Base-by-base conservation (phyloP, 1,140 invertebrate genomes). In the Whitmania pigra region DNA sequence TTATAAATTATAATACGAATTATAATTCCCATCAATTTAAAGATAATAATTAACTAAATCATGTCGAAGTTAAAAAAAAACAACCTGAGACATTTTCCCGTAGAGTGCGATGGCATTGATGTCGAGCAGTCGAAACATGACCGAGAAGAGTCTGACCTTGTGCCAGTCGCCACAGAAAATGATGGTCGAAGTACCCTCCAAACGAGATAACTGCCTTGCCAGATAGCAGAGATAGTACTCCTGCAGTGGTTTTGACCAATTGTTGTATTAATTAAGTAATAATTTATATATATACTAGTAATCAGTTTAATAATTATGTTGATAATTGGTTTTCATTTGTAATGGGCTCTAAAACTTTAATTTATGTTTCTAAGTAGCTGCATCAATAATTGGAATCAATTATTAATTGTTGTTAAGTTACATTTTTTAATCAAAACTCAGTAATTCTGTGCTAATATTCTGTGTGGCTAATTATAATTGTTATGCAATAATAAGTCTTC, bases 151-250 rank as follows among this genome's bases (percentile, higher is more conserved):
- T 73, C 96, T 87, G 0, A 94, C 94, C 78, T 90, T 90, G 71
- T 89, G 92, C 80, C 95, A 98, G 4, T 95, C 99, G 43, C 88
- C 87, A 80, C 93, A 95, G 82, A 99, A 99, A 73, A 99, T 89
- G 86, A 99, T 99, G 77, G 95, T 93, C 74, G 91, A 93, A 71
- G 97, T 97, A n/a, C 94, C 95, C 9, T 92, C 88, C 79, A 97
- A 83, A 85, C 98, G 93, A 82, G 97, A 98, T 11, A 99, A 82
- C 43, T 99, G 89, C 79, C 96, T 91, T 25, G 97, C 92, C 36
- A 99, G 86, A 83, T 99, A 97, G 0, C 97, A 90, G 82, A 63
- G 57, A 7, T 63, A 31, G 22, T 31, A 63, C 29, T 31, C 22
- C 29, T 31, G 57, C 1, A 22, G 15, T 63, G 29, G 29, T 7